Percentiles rank a stretch among this genome's conserved stretches.
These are phyloP conservation scores for Platycheirus albimanus DNA, from an alignment of 2,888 invertebrate genomes.

Conservation along the genomic window DNA sequence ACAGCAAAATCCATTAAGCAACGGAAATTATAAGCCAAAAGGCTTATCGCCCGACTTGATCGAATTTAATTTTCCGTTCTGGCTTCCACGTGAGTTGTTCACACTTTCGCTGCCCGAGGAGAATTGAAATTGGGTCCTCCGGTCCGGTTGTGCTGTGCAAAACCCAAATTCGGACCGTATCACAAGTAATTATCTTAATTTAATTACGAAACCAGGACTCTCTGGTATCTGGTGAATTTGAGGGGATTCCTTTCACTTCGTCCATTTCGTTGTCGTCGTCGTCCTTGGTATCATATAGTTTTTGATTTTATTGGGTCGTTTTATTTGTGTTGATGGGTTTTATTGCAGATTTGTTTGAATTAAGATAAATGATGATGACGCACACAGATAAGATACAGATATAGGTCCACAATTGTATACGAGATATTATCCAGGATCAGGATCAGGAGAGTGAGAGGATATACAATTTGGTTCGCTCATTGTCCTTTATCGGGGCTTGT, in stretches of 20 bases:
- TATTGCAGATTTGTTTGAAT: conserved; percentile 50
- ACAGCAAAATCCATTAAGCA: conserved; percentile 54
- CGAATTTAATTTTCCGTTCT: conserved; percentile 54
- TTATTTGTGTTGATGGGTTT: conserved; percentile 60
- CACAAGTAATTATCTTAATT: conserved; percentile 72
- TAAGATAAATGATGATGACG: conserved; percentile 50
- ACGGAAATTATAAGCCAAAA: conserved; percentile 68
- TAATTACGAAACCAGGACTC: conserved; percentile 51
- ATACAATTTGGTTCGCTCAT: conserved; percentile 15
- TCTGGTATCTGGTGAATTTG: conserved; percentile 13
- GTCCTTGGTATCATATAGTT: background rate
- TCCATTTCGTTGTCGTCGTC: too few species aligned
- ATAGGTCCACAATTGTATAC: background rate
- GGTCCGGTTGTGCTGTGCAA: background rate
- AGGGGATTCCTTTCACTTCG: background rate
- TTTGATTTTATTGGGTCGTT: conserved; percentile 25
- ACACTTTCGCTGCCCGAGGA: conserved; percentile 19
- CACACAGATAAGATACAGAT: background rate
- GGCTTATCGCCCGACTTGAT: conserved; percentile 61
- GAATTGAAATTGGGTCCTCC: background rate
- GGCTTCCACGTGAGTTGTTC: conserved; percentile 41
- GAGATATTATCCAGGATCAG: conserved; percentile 3
- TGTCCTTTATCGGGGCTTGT: background rate
- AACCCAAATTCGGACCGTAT: conserved; percentile 48
- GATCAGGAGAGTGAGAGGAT: background rate